phyloP scores from a whole-genome alignment of 1,140 invertebrate genomes.

The Plutomurus gul region DNA sequence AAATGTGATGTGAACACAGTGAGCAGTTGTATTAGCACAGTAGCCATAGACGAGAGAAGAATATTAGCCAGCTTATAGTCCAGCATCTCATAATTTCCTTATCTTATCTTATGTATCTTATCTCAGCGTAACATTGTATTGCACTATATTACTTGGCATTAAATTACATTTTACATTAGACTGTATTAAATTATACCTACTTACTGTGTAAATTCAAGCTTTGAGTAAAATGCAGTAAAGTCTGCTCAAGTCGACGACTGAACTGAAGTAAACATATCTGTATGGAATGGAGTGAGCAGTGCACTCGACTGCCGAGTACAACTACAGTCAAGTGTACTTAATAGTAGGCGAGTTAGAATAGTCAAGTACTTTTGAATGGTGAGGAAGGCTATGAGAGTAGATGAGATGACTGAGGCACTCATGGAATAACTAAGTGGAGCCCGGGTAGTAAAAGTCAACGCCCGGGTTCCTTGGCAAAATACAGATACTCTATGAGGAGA shows the following conservation, averaged over 20 bases:
- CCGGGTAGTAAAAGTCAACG: slow-evolving; percentile 28
- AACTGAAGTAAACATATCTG: slow-evolving; percentile 18
- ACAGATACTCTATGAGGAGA: slow-evolving; percentile 13
- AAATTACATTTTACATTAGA: slow-evolving; percentile 30
- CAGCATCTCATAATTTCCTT: slow-evolving; percentile 21
- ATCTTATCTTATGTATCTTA: slow-evolving; percentile 16
- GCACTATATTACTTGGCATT: slow-evolving; percentile 29
- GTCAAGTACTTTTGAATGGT: slow-evolving; percentile 26
- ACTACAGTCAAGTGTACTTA: too few relatives aligned
- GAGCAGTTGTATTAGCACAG: neutral
- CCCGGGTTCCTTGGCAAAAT: slow-evolving; percentile 25
- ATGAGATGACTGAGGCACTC: slow-evolving; percentile 32
- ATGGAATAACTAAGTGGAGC: slow-evolving; percentile 21
- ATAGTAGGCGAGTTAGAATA: neutral
- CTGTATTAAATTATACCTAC: slow-evolving; percentile 18
- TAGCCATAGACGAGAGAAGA: neutral
- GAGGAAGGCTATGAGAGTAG: slow-evolving; percentile 32
- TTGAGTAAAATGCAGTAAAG: slow-evolving; percentile 18
- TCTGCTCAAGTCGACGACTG: too few relatives aligned
- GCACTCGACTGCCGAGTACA: too few relatives aligned
- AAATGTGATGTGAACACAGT: neutral
- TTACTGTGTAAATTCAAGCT: slow-evolving; percentile 30
- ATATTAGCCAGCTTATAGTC: slow-evolving; percentile 24
- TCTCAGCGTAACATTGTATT: slow-evolving; percentile 21
- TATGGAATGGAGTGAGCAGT: neutral